Conservation (phyloP, 2,113 vertebrate species). For the Phylloscopus trochiloides region DNA sequence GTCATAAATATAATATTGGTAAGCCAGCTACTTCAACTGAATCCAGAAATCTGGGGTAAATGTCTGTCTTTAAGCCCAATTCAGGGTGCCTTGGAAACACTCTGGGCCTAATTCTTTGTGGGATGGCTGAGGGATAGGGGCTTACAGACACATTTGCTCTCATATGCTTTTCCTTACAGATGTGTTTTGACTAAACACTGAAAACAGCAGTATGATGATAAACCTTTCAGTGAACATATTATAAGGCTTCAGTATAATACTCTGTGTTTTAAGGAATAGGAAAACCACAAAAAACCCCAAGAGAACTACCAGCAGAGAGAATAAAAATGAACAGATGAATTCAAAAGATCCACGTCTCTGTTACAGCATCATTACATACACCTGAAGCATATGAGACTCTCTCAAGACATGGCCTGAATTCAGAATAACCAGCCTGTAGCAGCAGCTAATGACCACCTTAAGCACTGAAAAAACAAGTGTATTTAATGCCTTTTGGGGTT, state of each 20-base stretch:
- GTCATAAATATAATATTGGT: not conserved
- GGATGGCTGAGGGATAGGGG: not conserved
- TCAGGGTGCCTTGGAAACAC: not conserved
- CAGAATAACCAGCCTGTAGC: not conserved
- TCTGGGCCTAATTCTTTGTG: not conserved
- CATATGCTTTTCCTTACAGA: not conserved
- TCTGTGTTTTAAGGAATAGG: not conserved
- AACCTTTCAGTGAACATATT: not conserved
- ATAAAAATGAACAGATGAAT: not conserved
- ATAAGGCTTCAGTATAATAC: not conserved
- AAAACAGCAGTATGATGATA: not conserved
- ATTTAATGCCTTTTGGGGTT: not conserved
- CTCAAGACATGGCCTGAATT: not conserved
- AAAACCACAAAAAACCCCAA: not conserved
- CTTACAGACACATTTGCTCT: not conserved
- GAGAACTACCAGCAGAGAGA: not conserved
- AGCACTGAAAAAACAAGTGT: not conserved
- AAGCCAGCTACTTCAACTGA: not conserved
- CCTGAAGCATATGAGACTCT: not conserved
- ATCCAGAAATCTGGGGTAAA: not conserved
- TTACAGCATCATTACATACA: not conserved
- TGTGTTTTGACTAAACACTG: not conserved
- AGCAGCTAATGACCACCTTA: not conserved
- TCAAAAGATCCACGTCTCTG: not conserved
- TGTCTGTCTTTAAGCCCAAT: not conserved